Percentiles rank a stretch among this genome's conserved stretches.
Conservation (phyloP, 2,113 vertebrate genomes). For the Odocoileus hemionus region DNA sequence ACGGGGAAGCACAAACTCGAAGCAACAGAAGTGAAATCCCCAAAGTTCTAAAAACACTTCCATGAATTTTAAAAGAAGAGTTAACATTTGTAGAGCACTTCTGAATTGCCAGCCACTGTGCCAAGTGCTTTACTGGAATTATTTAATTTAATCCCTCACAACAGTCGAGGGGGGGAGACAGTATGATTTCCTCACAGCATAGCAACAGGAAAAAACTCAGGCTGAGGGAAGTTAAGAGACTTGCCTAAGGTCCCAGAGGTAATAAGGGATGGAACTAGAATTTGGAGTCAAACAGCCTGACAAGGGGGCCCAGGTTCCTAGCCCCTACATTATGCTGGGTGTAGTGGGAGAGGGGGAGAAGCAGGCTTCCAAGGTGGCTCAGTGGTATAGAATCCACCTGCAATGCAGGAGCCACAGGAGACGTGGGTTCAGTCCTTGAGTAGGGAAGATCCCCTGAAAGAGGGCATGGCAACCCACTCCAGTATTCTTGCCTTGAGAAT, state of each 20-base stretch:
- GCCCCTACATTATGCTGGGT: not conserved
- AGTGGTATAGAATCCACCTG: not conserved
- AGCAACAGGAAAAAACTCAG: not conserved
- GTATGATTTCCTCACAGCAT: not conserved
- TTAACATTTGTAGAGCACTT: slow-evolving; percentile 12
- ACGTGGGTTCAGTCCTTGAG: not conserved
- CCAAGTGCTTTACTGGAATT: slow-evolving; percentile 19
- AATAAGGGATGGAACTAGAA: not conserved
- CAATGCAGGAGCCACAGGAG: not conserved
- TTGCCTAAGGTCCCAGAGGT: not conserved
- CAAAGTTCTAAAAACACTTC: slow-evolving; percentile 28
- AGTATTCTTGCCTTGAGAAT: not conserved
- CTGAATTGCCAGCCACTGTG: not conserved
- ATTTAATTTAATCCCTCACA: not conserved
- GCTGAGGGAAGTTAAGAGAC: not conserved
- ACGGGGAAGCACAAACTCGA: not conserved
- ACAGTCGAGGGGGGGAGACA: not conserved
- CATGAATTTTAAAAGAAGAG: slow-evolving; percentile 43
- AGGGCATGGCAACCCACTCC: not conserved
- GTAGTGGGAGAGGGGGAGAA: too few species aligned
- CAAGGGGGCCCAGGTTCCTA: not conserved
- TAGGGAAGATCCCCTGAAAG: not conserved
- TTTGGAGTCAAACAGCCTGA: not conserved
- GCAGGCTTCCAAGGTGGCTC: not conserved
- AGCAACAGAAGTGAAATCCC: not conserved